Evolutionary conservation across 1,140 invertebrate genomes (phyloP), one percentile per base, ranked within the genome.

Genomic region (Pogonomyrmex barbatus): DNA sequence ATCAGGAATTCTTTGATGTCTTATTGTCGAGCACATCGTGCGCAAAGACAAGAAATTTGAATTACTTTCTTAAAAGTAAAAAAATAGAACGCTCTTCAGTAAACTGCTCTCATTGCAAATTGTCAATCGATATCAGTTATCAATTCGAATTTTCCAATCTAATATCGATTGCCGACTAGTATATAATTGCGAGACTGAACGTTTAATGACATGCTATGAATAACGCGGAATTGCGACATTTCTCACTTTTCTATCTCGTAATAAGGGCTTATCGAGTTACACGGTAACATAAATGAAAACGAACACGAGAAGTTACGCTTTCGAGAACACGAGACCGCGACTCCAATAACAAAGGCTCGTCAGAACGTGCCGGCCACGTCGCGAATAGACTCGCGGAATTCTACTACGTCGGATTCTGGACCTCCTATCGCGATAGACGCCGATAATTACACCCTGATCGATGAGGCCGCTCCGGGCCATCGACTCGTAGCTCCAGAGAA

Each of bases 391-490:
- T 85, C 81, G 82, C 73, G 85, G 85, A 79, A 87, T 83, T 82
- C 30, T 54, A 58, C 79, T 39, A 50, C 47, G 85, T 33, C 70
- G 65, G 89, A 90, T 87, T 81, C 89, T 56, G 88, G 89, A 89
- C 88, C 89, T 90, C 88, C 88, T 90, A 89, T 85, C 85, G 73
- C 81, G 89, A 90, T 87, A 87, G 88, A 87, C 73, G 54, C 85
- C 88, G 88, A 90, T 90, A 90, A 90, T 90, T 90, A 87, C 88
- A 92, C 89, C 88, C 89, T 92, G 92, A 93, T 93, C 91, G 91
- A 92, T 90, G 86, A 85, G 88, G 85, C 91, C 91, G 92, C 89
- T 81, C 30, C 81, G 70, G 86, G 88, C 81, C 89, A 89, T 77
- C 81, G 86, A 73, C 82, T 81, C 82, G 56, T 60, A 54, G 86